Evolutionary conservation across 1,140 invertebrate species (phyloP).

Genomic region (Tetramorium alpestre): DNA sequence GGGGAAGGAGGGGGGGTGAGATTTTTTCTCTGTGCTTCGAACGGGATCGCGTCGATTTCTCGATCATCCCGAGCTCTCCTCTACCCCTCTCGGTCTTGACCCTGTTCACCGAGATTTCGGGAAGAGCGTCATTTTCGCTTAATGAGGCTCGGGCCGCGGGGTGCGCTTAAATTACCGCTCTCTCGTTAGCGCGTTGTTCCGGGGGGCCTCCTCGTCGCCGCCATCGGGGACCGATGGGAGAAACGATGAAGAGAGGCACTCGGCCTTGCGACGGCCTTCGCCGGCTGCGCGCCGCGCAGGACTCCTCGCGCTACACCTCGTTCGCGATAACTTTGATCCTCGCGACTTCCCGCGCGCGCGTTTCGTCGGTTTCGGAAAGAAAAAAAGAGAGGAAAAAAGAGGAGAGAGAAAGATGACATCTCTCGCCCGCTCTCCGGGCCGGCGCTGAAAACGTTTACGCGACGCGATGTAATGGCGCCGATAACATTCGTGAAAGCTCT

Average conservation of each 20-base stretch:
- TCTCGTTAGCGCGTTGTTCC: neutral
- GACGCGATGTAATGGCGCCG: slow-evolving; percentile 18
- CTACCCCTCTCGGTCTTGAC: neutral
- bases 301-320: slow-evolving; percentile 3
- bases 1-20: too few relatives aligned
- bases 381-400: neutral
- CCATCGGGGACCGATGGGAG: neutral
- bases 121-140: neutral
- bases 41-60: neutral
- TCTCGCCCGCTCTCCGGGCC: neutral
- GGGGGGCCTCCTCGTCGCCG: neutral
- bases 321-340: slow-evolving; percentile 8
- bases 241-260: slow-evolving; percentile 37
- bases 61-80: neutral
- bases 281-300: neutral
- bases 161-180: neutral
- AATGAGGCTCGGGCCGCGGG: neutral
- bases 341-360: too few relatives aligned
- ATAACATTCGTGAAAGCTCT: slow-evolving; percentile 57
- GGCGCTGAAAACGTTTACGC: neutral
- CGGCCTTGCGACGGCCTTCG: slow-evolving; percentile 64
- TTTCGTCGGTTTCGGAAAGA: neutral
- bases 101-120: neutral
- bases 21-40: too few relatives aligned
- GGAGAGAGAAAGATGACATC: neutral